Evolutionary conservation across 2,113 vertebrate species (phyloP), one percentile per base, ranked within the genome.

Genomic region (Piprites chloris): DNA sequence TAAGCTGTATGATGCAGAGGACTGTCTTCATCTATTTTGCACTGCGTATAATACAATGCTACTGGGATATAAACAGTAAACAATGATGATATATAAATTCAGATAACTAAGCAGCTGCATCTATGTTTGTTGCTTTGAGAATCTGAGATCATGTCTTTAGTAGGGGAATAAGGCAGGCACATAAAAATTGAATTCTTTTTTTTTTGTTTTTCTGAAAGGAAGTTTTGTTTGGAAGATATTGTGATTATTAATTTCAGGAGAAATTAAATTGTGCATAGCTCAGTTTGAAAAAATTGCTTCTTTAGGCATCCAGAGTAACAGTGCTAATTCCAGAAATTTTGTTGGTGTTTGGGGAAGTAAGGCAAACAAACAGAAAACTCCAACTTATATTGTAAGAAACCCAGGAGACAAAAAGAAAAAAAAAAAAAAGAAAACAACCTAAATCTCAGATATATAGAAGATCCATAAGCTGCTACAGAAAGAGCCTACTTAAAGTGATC

Each of bases 231-330:
- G 67, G 90, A 93, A 93, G 85, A 58, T 82, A 85, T 9, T 53
- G 75, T 65, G 18, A 55, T 66, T 79, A 92, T 50, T 49, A 96
- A 93, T 32, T 86, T 53, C 88, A 35, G 39, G 94, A 96, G 92
- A 97, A 97, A 89, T 68, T 42, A 87, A 83, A 79, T 56, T 47
- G 28, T 72, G 24, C 42, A 13, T 77, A 49, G 46, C 69, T 59
- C 66, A 74, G 55, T 85, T 82, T 92, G 80, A 96, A 87, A 87
- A 80, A 90, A 94, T 79, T 96, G 87, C 76, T 81, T 85, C 85
- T 89, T 78, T 67, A 67, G 46, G 85, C 74, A 92, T 86, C 63
- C 56, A 87, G 78, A 78, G 17, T 87, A n/a, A 42, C 63, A 86
- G 24, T 74, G 85, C 83, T 65, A 90, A 62, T 96, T 96, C 53